Evolutionary conservation across 2,888 invertebrate genomes (phyloP), one percentile per base, ranked within the genome.

Genomic region (Aphidoletes aphidimyza): DNA sequence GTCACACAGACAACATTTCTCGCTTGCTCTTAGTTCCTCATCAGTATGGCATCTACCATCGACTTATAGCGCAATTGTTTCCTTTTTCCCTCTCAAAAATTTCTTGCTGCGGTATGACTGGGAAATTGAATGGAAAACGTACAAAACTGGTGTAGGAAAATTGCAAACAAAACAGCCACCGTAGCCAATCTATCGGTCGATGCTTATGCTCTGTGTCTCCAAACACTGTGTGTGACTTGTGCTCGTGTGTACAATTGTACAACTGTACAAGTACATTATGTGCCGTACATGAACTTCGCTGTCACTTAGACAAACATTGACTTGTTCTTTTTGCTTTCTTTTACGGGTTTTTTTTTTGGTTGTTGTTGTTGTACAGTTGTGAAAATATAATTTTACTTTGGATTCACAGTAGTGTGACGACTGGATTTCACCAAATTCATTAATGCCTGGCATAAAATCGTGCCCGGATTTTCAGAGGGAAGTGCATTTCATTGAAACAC

Each of bases 131-230:
- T 54, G 54, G 22, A 54, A n/a, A 54, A 54, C 3, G 54, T n/a
- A n/a, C n/a, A 22, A 47, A 47, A 47, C 47, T 9, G 9, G 54
- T 22, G 54, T 22, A 54, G 6, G 54, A 54, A 54, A 54, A 22
- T 54, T 54, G n/a, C 54, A 54, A 54, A 54, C 54, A 54, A 54
- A 54, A 22, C 54, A 54, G n/a, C 22, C 54, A 54, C 47, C 47
- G 47, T 47, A 47, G 47, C 47, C 47, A 47, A 14, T 47, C 8
- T 19, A 47, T 47, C 11, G 47, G 47, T 11, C 47, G 3, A 22
- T 54, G 22, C 22, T 54, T 22, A 22, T 54, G 22, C 22, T 54
- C 3, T 54, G n/a, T n/a, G n/a, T 54, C 22, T 54, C 54, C 54
- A 5, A 54, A 2, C 9, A 17, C 47, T 47, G n/a, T 3, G 22